Conservation (phyloP, 2,797 vertebrate species). For the Linurgus olivaceus region DNA sequence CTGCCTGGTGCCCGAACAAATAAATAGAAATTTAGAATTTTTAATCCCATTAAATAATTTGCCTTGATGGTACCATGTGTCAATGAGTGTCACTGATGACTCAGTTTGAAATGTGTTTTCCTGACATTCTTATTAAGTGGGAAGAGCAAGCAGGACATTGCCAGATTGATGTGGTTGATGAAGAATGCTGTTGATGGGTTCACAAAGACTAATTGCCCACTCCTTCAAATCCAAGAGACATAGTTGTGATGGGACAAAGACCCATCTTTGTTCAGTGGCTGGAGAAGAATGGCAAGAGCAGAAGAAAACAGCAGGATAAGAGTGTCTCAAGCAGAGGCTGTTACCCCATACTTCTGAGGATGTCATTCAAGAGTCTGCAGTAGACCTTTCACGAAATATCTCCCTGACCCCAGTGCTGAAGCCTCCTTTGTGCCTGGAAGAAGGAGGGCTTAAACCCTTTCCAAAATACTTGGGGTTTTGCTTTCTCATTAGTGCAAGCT, state of each 20-base stretch:
- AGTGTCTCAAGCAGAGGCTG: constrained; percentile 14
- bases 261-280: constrained; percentile 13
- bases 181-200: constrained; percentile 34
- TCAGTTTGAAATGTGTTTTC: constrained; percentile 15
- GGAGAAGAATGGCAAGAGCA: constrained; percentile 20
- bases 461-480: constrained; percentile 27
- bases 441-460: constrained; percentile 31
- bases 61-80: not conserved
- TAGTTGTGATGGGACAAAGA: constrained; percentile 9
- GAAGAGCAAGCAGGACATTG: not conserved
- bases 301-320: constrained; percentile 36
- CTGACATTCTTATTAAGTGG: not conserved
- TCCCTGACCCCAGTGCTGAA: not conserved
- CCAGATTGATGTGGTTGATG: not conserved
- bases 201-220: constrained; percentile 26
- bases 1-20: not conserved
- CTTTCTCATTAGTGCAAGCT: constrained; percentile 1
- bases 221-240: constrained; percentile 2
- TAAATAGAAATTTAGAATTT: not conserved
- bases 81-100: not conserved
- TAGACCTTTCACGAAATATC: not conserved
- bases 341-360: constrained; percentile 26
- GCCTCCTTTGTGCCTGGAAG: constrained; percentile 29
- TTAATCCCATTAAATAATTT: not conserved
- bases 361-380: constrained; percentile 1